phyloP scores from a whole-genome alignment of 1,140 invertebrate species.

The Dufourea novaeangliae region DNA sequence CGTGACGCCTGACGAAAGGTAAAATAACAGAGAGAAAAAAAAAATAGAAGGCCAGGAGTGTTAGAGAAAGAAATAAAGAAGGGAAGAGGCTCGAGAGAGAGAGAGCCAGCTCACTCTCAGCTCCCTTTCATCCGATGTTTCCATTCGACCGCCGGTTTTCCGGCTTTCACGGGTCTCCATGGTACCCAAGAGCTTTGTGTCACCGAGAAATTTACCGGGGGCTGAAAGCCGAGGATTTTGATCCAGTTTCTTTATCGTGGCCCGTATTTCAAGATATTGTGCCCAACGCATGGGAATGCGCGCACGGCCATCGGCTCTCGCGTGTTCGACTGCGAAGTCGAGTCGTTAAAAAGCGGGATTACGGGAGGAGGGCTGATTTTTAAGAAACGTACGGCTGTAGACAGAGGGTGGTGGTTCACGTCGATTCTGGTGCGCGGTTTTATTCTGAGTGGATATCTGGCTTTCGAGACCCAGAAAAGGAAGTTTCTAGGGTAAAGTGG shows the following conservation, averaged over 20 bases:
- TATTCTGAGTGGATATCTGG: too few species aligned
- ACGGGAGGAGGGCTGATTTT: neutral
- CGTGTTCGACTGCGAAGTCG: constrained; percentile 4
- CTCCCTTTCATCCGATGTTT: neutral
- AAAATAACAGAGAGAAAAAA: constrained; percentile 10
- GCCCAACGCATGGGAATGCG: constrained; percentile 33
- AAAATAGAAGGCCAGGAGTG: neutral
- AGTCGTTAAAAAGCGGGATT: constrained; percentile 3
- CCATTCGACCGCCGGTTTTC: neutral
- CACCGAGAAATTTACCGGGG: constrained; percentile 45
- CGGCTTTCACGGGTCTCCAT: constrained; percentile 26
- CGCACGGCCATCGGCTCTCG: constrained; percentile 1
- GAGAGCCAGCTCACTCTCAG: neutral
- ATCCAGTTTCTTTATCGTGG: constrained; percentile 57
- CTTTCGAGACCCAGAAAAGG: too few species aligned
- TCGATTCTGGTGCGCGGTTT: too few species aligned
- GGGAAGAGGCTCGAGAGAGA: constrained; percentile 1
- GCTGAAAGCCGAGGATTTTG: constrained; percentile 55
- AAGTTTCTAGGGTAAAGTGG: too few species aligned
- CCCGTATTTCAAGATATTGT: constrained; percentile 41
- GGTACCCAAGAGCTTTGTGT: constrained; percentile 45
- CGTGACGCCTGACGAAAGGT: constrained; percentile 62
- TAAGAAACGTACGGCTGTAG: neutral
- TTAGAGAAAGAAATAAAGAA: neutral
- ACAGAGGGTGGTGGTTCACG: too few species aligned